Evolutionary conservation across 2,888 invertebrate genomes (phyloP).

Genomic region (Acanthosoma haemorrhoidale): DNA sequence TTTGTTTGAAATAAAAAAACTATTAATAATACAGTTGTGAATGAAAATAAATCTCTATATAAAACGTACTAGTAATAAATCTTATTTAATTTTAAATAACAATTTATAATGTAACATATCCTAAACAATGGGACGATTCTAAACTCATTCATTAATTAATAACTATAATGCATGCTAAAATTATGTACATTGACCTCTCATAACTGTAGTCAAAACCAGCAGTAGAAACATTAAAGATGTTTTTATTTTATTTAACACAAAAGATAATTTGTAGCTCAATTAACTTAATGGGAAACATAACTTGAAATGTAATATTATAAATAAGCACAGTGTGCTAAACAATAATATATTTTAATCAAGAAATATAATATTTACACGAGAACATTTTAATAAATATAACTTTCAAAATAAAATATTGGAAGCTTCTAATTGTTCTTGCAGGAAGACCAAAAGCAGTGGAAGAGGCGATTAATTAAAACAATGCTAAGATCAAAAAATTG

Average conservation of each 20-base stretch:
- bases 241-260: background rate
- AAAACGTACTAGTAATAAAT: too few relatives aligned
- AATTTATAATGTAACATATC: too few relatives aligned
- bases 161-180: background rate
- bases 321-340: background rate
- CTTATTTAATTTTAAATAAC: too few relatives aligned
- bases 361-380: background rate
- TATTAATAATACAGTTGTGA: background rate
- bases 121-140: too few relatives aligned
- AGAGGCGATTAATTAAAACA: slow-evolving; percentile 14
- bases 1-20: background rate
- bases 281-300: background rate
- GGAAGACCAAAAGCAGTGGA: slow-evolving; percentile 23
- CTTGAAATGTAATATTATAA: background rate
- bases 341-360: background rate
- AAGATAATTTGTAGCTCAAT: background rate
- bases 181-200: background rate
- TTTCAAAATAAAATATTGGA: background rate
- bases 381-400: slow-evolving; percentile 15
- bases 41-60: too few relatives aligned
- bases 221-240: background rate
- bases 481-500: slow-evolving; percentile 11
- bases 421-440: slow-evolving; percentile 21
- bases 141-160: background rate
- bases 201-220: background rate